phyloP scores from a whole-genome alignment of 2,113 vertebrate species.

The Tragelaphus strepsiceros region DNA sequence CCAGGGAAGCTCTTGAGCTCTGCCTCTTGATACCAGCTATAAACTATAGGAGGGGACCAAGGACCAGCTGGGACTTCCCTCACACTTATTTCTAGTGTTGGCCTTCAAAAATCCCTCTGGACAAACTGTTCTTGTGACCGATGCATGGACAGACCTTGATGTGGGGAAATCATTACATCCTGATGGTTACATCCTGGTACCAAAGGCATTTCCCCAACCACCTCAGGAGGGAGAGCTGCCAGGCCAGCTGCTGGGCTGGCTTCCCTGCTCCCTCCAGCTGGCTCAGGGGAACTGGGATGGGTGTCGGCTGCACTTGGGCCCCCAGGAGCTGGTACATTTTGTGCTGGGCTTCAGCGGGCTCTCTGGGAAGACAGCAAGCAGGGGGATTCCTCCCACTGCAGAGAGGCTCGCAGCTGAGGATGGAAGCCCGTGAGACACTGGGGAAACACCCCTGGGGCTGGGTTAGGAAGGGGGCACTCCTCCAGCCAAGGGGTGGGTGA shows the following conservation, averaged over 20 bases:
- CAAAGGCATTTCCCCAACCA: neutral
- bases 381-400: too few relatives aligned
- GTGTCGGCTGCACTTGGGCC: too few relatives aligned
- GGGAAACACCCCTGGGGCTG: neutral
- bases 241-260: neutral
- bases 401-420: neutral
- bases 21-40: neutral
- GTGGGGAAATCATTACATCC: neutral
- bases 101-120: constrained; percentile 13
- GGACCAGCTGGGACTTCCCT: neutral
- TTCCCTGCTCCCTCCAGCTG: neutral
- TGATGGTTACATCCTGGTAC: accelerated
- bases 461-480: neutral
- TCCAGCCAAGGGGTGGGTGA: too few relatives aligned
- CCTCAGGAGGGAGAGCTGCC: neutral
- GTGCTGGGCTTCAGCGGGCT: neutral
- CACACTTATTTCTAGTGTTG: neutral
- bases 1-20: neutral
- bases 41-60: neutral
- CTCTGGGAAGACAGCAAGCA: neutral
- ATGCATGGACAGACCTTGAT: neutral
- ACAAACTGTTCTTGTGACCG: neutral
- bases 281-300: neutral
- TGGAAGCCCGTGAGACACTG: neutral
- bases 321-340: neutral